Base-by-base conservation (phyloP, 2,113 vertebrate species). In the Pimephales promelas region DNA sequence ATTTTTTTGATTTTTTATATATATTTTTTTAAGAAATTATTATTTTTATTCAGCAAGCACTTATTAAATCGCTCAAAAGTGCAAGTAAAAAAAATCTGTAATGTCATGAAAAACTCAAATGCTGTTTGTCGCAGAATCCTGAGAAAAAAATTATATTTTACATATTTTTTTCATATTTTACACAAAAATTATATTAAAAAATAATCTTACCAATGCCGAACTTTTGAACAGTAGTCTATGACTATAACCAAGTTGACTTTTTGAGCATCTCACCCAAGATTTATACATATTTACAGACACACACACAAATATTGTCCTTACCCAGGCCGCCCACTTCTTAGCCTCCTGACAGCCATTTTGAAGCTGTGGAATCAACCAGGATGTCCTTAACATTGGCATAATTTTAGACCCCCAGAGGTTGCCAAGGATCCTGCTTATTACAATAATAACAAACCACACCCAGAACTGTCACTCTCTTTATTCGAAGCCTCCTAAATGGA, bases 321-420 rank as follows among this genome's bases (percentile, higher is more conserved):
- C 93, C 92, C 88, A 90, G 54, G 83, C n/a, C 43, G 87, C 86
- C 87, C 88, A 90, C 24, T 85, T 72, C 24, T 89, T 88, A 4
- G 84, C 84, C 85, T 85, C 89, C 49, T 87, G 36, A 82, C 81
- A 70, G 13, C 84, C 81, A 36, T 85, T 84, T 81, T 88, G 84
- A 0, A 64, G 57, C 16, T 86, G 61, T 86, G 88, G 85, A 47
- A 28, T 62, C 57, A 92, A 73, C 90, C 92, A 90, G 81, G 87
- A 86, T 66, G 88, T 92, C 71, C 89, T 86, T 3, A 87, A 84
- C 26, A 85, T 83, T 31, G 89, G 83, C 81, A 90, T 73, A 18
- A 89, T 77, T 61, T 86, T 90, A n/a, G 92, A 52, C 22, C 86
- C 88, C 85, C 88, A 77, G 2, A 91, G 6, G 49, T 85, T 87